Conservation (phyloP, 2,113 vertebrate species). For the Syngnathus scovelli region DNA sequence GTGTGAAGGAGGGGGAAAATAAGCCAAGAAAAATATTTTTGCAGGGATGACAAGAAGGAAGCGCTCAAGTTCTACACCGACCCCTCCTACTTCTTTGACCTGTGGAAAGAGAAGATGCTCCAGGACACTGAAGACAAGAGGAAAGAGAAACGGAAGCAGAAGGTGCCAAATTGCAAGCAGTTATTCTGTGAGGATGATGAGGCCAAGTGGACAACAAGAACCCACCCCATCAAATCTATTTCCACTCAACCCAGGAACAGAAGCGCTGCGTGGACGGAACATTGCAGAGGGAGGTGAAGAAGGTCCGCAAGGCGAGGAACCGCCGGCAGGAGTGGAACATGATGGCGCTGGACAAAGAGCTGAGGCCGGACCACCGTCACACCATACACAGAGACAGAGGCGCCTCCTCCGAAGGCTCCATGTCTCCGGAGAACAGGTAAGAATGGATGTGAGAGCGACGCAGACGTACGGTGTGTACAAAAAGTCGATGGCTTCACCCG, state of each 20-base stretch:
- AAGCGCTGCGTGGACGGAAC: conserved; percentile 90
- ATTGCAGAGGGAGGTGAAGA: conserved; percentile 97
- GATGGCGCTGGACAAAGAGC: conserved; percentile 99
- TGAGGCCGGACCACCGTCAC: conserved; percentile 92
- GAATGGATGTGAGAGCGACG: background rate
- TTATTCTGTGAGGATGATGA: no score
- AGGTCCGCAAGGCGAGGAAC: conserved; percentile 97
- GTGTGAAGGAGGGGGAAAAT: no score
- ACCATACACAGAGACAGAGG: conserved; percentile 88
- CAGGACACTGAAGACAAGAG: conserved; percentile 99
- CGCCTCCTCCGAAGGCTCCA: conserved; percentile 89
- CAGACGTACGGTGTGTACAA: no score
- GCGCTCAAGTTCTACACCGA: conserved; percentile 97
- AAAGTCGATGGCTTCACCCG: no score
- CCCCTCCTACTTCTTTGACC: conserved; percentile 97
- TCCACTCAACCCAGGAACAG: conserved; percentile 77
- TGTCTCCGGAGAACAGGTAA: conserved; percentile 97
- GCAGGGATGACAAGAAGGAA: conserved; percentile 93
- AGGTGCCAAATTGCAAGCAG: conserved; percentile 43
- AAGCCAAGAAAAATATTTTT: no score
- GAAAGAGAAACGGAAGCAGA: conserved; percentile 82
- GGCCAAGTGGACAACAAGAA: background rate
- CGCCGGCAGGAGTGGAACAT: conserved; percentile 99
- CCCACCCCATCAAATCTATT: background rate
- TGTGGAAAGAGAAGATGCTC: conserved; percentile 99